Evolutionary conservation across 2,888 invertebrate genomes (phyloP).

Genomic region (Crepidodera aurea): DNA sequence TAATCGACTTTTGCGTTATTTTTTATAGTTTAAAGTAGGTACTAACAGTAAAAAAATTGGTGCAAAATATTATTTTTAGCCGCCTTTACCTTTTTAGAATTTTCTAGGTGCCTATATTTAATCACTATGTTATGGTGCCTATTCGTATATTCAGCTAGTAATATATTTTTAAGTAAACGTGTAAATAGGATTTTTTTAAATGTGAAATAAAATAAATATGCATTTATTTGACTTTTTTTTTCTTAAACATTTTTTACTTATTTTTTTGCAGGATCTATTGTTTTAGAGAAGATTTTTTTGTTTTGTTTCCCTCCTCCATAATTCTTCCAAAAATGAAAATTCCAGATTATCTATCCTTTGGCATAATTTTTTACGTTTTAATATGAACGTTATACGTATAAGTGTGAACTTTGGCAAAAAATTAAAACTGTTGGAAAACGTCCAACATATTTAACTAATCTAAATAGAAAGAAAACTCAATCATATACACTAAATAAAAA

Average conservation of each 20-base stretch:
- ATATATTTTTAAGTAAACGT: not conserved
- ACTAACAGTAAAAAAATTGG: not conserved
- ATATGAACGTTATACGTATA: too few species aligned
- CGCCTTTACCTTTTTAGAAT: not conserved
- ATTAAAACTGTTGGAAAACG: too few species aligned
- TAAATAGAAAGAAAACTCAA: too few species aligned
- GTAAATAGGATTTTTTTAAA: slow-evolving; percentile 12
- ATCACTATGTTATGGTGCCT: not conserved
- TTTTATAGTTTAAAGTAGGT: not conserved
- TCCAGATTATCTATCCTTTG: too few species aligned
- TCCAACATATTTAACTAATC: too few species aligned
- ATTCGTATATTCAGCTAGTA: not conserved
- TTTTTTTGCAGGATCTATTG: too few species aligned
- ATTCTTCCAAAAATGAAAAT: too few species aligned
- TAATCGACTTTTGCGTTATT: not conserved
- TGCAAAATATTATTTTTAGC: not conserved
- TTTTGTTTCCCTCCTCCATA: too few species aligned
- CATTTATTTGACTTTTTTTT: slow-evolving; percentile 1
- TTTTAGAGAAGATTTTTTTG: too few species aligned
- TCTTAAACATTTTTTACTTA: slow-evolving; percentile 1
- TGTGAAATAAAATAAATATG: not conserved
- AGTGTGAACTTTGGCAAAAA: too few species aligned
- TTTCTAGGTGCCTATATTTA: not conserved
- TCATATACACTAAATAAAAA: too few species aligned
- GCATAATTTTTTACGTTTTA: too few species aligned